These are phyloP conservation scores for mouse (Mus musculus) DNA, from an alignment of 2,113 vertebrate species.

Conservation along the genomic window GRCm39 chr10:49604001-49604500, in stretches of 20 bases:
- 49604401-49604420: neutral
- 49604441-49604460: neutral
- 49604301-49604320: neutral
- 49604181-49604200: conserved; percentile 11
- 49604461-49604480: neutral
- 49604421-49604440: neutral
- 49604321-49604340: neutral
- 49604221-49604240: neutral
- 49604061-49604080: neutral
- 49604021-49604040: neutral
- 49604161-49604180: neutral
- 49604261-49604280: neutral
- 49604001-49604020: neutral
- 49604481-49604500: neutral
- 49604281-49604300: neutral
- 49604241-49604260: neutral
- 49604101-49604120: neutral
- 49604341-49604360: neutral
- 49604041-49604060: neutral
- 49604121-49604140: neutral
- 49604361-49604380: neutral
- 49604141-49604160: neutral
- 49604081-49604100: neutral
- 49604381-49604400: conserved; percentile 34
- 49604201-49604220: neutral